A percentile compares a stretch with the other conserved stretches of the same genome.
Conservation (phyloP, 2,113 vertebrate genomes). For the Tyto alba region DNA sequence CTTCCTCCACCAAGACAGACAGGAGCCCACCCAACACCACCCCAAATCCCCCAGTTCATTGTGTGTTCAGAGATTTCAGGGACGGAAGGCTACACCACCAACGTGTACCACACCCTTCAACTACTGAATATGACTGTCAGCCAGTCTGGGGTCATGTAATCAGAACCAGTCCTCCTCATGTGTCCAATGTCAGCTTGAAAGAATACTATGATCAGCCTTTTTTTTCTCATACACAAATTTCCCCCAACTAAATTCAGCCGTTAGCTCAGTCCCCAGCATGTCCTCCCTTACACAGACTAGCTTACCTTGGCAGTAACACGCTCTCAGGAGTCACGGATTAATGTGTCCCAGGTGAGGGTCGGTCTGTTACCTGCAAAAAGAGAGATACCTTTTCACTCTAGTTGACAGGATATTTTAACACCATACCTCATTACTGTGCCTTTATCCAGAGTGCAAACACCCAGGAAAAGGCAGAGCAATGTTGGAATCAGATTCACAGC, state of each 20-base stretch:
- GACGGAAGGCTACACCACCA: neutral
- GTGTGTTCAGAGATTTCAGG: neutral
- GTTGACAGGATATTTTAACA: neutral
- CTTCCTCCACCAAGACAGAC: neutral
- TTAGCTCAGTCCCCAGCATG: neutral
- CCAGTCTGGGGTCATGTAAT: neutral
- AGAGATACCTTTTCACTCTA: neutral
- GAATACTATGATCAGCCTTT: neutral
- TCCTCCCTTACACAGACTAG: neutral
- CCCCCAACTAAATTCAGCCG: neutral
- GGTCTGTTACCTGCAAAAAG: neutral
- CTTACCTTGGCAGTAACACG: neutral
- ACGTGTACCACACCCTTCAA: rapidly evolving
- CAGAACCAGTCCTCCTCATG: neutral
- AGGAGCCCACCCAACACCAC: neutral
- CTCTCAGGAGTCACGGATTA: neutral
- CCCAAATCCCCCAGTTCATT: neutral
- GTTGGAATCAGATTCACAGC: neutral
- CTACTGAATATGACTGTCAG: neutral
- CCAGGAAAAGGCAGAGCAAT: neutral
- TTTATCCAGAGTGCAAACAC: neutral
- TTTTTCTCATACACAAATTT: neutral
- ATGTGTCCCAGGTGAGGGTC: neutral
- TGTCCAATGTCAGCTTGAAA: neutral
- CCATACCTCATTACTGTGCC: neutral